A percentile compares a stretch with the other conserved stretches of the same genome.
Conservation (phyloP, 2,888 invertebrate species). For the Drosophila birchii region DNA sequence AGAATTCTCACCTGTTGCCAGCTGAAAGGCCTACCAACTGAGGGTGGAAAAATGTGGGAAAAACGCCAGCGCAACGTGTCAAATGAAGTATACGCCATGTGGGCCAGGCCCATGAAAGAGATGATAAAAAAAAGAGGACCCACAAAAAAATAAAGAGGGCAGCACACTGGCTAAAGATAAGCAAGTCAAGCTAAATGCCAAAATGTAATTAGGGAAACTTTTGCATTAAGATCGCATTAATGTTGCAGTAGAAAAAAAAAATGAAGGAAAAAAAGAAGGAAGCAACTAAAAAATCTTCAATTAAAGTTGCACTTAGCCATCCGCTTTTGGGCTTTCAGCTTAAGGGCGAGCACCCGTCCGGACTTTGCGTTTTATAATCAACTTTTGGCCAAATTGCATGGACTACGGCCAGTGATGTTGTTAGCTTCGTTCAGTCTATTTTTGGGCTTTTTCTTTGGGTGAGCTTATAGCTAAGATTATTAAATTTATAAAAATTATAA, state of each 20-base stretch:
- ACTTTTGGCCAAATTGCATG: constrained; percentile 31
- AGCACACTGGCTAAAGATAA: constrained; percentile 12
- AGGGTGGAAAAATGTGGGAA: constrained; percentile 24
- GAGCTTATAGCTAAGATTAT: neutral
- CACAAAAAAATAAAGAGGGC: neutral
- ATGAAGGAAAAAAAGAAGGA: neutral
- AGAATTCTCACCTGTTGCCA: constrained; percentile 56
- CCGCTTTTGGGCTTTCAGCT: constrained; percentile 19
- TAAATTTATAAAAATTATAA: too few relatives aligned
- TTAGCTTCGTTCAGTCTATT: neutral
- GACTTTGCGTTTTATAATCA: constrained; percentile 40
- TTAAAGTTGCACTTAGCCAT: constrained; percentile 50
- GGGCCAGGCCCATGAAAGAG: constrained; percentile 29
- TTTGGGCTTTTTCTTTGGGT: neutral
- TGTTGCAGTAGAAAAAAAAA: neutral
- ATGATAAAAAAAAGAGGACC: neutral
- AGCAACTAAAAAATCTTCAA: constrained; percentile 27
- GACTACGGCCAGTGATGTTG: neutral
- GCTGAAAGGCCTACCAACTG: constrained; percentile 42
- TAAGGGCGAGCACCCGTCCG: constrained; percentile 7
- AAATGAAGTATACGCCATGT: constrained; percentile 57
- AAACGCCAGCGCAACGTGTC: constrained; percentile 17
- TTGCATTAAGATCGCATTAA: constrained; percentile 43
- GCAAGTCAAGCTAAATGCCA: constrained; percentile 40
- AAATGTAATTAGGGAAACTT: constrained; percentile 52